A percentile compares a stretch with the other conserved stretches of the same genome.
These are phyloP conservation scores for Dasysyrphus albostriatus DNA, from an alignment of 2,888 invertebrate species.

Conservation along the genomic window DNA sequence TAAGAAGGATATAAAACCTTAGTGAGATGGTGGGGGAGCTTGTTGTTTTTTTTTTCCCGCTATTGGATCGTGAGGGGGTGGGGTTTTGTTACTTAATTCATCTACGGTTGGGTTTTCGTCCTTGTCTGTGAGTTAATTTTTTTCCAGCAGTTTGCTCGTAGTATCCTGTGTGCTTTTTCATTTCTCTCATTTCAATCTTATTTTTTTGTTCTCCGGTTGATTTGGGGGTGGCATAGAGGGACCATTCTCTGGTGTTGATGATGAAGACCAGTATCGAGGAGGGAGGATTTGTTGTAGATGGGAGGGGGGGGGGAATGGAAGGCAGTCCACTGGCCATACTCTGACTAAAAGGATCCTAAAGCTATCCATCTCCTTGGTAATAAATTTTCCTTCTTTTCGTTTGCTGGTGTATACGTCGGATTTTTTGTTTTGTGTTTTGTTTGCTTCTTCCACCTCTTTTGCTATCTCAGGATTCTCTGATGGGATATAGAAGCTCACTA, in stretches of 20 bases:
- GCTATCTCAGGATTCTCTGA: constrained; percentile 63
- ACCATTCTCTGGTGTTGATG: constrained; percentile 54
- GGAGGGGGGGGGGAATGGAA: constrained; percentile 47
- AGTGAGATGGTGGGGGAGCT: background rate
- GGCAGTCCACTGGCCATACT: constrained; percentile 73
- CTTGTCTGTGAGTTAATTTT: constrained; percentile 62
- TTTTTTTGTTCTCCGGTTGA: constrained; percentile 65
- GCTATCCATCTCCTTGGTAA: constrained; percentile 76
- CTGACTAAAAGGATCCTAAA: constrained; percentile 75
- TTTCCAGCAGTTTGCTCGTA: constrained; percentile 45
- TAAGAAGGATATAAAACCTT: constrained; percentile 23
- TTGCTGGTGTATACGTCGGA: constrained; percentile 27
- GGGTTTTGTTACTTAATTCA: constrained; percentile 75
- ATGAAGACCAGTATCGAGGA: constrained; percentile 37
- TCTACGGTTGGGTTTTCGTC: constrained; percentile 72
- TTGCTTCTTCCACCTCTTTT: constrained; percentile 37
- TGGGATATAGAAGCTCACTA: constrained; percentile 55
- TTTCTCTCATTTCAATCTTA: constrained; percentile 65
- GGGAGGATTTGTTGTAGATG: background rate
- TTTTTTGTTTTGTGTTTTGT: constrained; percentile 10
- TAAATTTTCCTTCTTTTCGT: constrained; percentile 74
- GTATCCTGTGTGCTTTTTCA: constrained; percentile 68
- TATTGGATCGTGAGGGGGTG: background rate
- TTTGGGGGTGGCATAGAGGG: constrained; percentile 62
- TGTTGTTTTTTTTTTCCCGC: background rate